Conservation (phyloP, 1,140 invertebrate species). For the Micrasema longulum region DNA sequence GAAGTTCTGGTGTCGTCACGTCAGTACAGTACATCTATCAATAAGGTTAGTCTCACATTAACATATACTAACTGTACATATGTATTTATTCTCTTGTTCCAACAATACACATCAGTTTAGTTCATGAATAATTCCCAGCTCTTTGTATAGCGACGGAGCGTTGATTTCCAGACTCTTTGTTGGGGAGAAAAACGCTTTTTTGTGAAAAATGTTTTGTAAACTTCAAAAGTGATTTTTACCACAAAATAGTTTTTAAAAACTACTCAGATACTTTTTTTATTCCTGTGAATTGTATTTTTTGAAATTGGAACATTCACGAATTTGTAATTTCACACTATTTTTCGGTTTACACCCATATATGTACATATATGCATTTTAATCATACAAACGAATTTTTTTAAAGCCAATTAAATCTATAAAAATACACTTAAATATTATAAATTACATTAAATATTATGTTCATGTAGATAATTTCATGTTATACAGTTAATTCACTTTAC, state of each 20-base stretch:
- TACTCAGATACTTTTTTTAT: not conserved
- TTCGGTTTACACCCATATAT: not conserved
- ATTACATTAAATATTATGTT: not conserved
- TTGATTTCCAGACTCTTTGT: no score
- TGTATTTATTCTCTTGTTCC: no score
- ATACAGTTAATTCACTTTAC: not conserved
- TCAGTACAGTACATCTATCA: conserved; percentile 26
- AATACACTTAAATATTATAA: not conserved
- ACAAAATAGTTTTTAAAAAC: not conserved
- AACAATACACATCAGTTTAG: no score
- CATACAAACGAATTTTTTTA: not conserved
- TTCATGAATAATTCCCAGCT: no score
- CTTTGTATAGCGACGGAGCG: no score
- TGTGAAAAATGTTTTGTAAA: not conserved
- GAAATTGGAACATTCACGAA: not conserved
- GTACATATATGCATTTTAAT: not conserved
- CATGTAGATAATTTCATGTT: not conserved
- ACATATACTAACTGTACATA: not conserved
- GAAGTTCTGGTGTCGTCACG: conserved; percentile 38
- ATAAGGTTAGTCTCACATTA: conserved; percentile 22
- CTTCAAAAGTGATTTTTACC: conserved; percentile 2
- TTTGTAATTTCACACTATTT: not conserved
- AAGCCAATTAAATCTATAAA: not conserved
- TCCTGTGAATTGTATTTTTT: not conserved
- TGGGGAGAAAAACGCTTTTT: no score